Percentiles rank a stretch among this genome's conserved stretches.
Conservation (phyloP, 2,113 vertebrate species). For the Agelaius phoeniceus region DNA sequence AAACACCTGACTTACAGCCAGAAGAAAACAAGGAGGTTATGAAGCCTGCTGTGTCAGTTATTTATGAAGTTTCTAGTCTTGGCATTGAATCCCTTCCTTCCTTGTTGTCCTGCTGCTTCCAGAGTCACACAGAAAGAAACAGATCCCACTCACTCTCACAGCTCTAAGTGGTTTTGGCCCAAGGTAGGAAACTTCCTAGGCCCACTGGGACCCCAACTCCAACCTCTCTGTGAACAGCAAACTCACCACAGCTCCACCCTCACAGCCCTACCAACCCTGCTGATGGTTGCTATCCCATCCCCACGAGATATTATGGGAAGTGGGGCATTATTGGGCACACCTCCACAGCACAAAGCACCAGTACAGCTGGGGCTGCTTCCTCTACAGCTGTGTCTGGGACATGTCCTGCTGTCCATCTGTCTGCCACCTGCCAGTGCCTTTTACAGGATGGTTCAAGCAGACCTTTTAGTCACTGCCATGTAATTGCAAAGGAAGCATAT, state of each 20-base stretch:
- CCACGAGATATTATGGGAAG: not conserved
- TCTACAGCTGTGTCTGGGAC: fast-evolving
- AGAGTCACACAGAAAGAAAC: not conserved
- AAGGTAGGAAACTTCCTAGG: not conserved
- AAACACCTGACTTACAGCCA: not conserved
- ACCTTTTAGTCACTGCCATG: not conserved
- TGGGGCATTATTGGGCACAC: fast-evolving
- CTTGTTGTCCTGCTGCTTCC: not conserved
- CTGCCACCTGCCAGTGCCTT: conserved; percentile 3
- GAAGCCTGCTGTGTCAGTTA: not conserved
- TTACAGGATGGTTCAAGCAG: not conserved
- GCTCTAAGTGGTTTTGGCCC: not conserved
- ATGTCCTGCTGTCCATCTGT: not conserved
- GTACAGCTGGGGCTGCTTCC: not conserved
- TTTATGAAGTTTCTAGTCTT: not conserved
- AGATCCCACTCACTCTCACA: not conserved
- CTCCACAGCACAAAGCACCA: not conserved
- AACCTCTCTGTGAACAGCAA: not conserved
- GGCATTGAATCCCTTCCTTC: not conserved
- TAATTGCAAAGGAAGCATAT: not conserved
- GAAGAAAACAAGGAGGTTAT: not conserved
- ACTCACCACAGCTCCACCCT: not conserved
- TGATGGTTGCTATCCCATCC: fast-evolving
- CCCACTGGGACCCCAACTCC: not conserved
- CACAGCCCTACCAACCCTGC: not conserved